Evolutionary conservation across 2,113 vertebrate genomes (phyloP).

Genomic region (Zapus hudsonius): DNA sequence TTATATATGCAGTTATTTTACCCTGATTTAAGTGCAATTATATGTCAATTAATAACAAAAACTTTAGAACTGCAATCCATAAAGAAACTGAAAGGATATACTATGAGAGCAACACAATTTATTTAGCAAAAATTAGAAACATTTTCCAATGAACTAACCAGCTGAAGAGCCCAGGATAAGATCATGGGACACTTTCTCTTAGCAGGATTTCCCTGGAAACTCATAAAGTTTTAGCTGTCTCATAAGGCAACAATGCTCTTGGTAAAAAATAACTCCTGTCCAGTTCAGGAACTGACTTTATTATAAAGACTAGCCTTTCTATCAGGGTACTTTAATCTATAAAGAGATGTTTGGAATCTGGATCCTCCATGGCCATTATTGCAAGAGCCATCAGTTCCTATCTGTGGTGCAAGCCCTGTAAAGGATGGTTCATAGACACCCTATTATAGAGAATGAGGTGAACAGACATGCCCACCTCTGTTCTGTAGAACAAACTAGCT

Average conservation of each 20-base stretch:
- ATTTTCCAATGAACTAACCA: neutral
- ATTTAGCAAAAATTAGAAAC: neutral
- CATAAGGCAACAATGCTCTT: neutral
- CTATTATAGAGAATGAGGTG: neutral
- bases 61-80: neutral
- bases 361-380: neutral
- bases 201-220: neutral
- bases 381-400: neutral
- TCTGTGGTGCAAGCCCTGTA: neutral
- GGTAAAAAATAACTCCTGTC: neutral
- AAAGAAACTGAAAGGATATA: neutral
- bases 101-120: neutral
- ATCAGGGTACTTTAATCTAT: neutral
- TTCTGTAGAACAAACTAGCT: neutral
- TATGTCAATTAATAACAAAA: neutral
- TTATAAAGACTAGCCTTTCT: neutral
- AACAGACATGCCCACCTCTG: neutral
- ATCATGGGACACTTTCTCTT: neutral
- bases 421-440: neutral
- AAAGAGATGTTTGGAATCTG: neutral
- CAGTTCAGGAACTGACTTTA: neutral
- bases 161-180: neutral
- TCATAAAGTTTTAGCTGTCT: neutral
- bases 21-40: neutral
- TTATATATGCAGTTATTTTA: neutral